These are phyloP conservation scores for Perizoma flavofasciatum DNA, from an alignment of 2,888 invertebrate species.

Conservation along the genomic window DNA sequence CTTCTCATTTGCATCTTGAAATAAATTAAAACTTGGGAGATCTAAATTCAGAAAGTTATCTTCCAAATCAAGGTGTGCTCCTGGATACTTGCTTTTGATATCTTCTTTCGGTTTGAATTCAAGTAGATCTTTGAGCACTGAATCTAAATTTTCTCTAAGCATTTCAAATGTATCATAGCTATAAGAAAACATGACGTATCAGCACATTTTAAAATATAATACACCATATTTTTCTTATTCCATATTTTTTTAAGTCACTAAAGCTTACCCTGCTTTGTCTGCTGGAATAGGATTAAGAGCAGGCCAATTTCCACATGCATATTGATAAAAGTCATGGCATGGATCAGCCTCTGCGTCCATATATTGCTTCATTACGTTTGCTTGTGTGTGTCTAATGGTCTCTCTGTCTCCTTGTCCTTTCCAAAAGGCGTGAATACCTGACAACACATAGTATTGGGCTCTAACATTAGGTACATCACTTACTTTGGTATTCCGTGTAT, in stretches of 20 bases:
- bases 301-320: slow-evolving; percentile 94
- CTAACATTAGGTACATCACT: too few species aligned
- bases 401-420: slow-evolving; percentile 82
- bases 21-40: slow-evolving; percentile 31
- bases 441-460: not conserved
- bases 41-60: slow-evolving; percentile 54
- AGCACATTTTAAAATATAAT: not conserved
- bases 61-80: slow-evolving; percentile 59
- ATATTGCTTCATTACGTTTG: slow-evolving; percentile 88
- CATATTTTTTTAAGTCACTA: not conserved
- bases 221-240: not conserved
- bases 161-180: slow-evolving; percentile 95
- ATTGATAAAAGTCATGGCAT: slow-evolving; percentile 93
- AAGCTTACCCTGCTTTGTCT: slow-evolving; percentile 88
- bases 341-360: slow-evolving; percentile 90
- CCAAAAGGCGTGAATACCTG: slow-evolving; percentile 83
- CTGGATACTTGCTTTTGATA: slow-evolving; percentile 63
- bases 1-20: slow-evolving; percentile 43
- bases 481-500: too few species aligned
- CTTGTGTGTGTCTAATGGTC: slow-evolving; percentile 85
- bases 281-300: slow-evolving; percentile 93
- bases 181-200: slow-evolving; percentile 38
- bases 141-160: slow-evolving; percentile 91
- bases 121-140: slow-evolving; percentile 86
- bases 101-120: slow-evolving; percentile 76